Base-by-base conservation (phyloP, 2,113 vertebrate species). In the Rhineura floridana region DNA sequence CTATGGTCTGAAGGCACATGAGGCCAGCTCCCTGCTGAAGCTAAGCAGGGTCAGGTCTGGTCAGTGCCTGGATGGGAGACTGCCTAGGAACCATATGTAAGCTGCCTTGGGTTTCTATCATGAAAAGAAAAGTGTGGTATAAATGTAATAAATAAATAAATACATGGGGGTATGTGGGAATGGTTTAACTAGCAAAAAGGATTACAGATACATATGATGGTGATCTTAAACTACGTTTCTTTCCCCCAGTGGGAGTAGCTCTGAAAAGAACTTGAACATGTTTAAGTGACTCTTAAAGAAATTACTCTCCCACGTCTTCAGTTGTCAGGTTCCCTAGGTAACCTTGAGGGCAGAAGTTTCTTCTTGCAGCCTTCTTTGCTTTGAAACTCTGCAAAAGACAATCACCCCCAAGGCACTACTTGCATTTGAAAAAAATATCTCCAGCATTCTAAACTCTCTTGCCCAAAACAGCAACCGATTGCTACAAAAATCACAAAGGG, bases 241-340 rank as follows among this genome's bases (percentile, higher is more conserved):
- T 94, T 84, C 67, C 93, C 83, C 77, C 80, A 80, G 92, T 93
- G 70, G 92, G 92, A 93, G 87, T 81, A 86, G 72, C 88, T 94
- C 89, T 76, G 87, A 88, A 39, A 88, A 90, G 93, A 94, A 91
- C 85, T 92, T 92, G 15, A 73, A 82, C 44, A 82, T 87, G 85
- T 93, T 94, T 95, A 94, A 91, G 90, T 89, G 62, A 73, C 87
- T 91, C 78, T 73, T 89, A 86, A 88, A 84, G 78, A 88, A 83
- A 93, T 93, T 94, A 95, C 89, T 85, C 89, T 93, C 93, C 93
- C 80, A 91, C 93, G 89, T 89, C 90, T 83, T n/a, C 82, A 86
- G 91, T 91, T 92, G 83, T 88, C 92, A 83, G 72, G 91, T 93
- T 95, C 93, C 92, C 81, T 93, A 91, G 92, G 91, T 93, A 95